Percentiles rank a stretch among this genome's conserved stretches.
Conservation (phyloP, 2,113 vertebrate genomes). For the Peromyscus leucopus region DNA sequence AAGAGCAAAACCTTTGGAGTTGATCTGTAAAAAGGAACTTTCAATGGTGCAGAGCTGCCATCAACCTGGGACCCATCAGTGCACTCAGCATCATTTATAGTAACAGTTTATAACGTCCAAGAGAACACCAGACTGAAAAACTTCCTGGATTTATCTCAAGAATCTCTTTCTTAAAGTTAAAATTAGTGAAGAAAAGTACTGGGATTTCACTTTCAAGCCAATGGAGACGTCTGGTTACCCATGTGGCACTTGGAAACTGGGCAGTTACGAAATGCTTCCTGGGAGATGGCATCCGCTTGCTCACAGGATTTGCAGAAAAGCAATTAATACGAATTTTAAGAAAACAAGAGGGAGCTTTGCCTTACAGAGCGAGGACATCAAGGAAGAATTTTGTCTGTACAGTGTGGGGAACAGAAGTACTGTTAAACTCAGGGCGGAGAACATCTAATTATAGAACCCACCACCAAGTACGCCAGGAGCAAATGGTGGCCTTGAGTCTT, state of each 20-base stretch:
- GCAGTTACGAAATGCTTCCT: constrained; percentile 82
- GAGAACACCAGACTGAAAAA: neutral
- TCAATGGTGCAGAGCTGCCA: rapidly evolving
- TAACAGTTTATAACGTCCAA: rapidly evolving
- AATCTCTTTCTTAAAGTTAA: neutral
- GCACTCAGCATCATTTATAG: rapidly evolving
- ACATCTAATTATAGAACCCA: neutral
- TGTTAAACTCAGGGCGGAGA: neutral
- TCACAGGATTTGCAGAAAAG: constrained; percentile 74
- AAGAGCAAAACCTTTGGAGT: neutral
- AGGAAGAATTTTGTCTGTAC: constrained; percentile 42
- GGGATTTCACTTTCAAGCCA: constrained; percentile 70
- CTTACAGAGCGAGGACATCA: constrained; percentile 9
- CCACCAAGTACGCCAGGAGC: neutral
- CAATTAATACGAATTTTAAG: constrained; percentile 85
- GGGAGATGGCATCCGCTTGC: constrained; percentile 77
- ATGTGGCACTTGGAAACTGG: constrained; percentile 77
- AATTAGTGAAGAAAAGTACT: constrained; percentile 67
- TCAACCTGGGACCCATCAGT: neutral
- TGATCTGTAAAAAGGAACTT: neutral
- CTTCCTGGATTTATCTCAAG: neutral
- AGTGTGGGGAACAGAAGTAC: constrained; percentile 41
- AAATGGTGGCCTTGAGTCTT: neutral
- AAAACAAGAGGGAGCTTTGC: constrained; percentile 59
- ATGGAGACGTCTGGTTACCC: constrained; percentile 82